phyloP scores from a whole-genome alignment of 2,888 invertebrate species.

The Choreutis nemorana region DNA sequence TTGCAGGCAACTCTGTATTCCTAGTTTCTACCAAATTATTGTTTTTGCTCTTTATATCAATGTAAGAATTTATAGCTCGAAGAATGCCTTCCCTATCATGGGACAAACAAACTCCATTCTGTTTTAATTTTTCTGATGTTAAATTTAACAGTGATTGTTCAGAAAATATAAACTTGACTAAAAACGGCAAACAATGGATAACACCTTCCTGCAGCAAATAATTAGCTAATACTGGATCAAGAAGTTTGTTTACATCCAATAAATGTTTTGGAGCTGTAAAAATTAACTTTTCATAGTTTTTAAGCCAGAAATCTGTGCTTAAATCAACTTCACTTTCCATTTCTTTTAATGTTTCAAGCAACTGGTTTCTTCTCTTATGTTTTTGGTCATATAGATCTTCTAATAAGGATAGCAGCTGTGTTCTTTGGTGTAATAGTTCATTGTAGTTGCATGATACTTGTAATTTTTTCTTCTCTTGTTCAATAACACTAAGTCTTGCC shows the following conservation, averaged over 20 bases:
- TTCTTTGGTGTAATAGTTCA: constrained; percentile 73
- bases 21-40: constrained; percentile 19
- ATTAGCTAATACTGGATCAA: constrained; percentile 74
- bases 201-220: constrained; percentile 75
- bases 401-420: constrained; percentile 71
- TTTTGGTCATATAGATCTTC: constrained; percentile 75
- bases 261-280: constrained; percentile 77
- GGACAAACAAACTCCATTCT: constrained; percentile 63
- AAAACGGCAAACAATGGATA: constrained; percentile 78
- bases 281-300: constrained; percentile 84
- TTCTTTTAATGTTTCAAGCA: constrained; percentile 72
- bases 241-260: constrained; percentile 64
- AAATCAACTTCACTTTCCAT: constrained; percentile 70
- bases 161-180: constrained; percentile 68
- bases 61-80: constrained; percentile 69
- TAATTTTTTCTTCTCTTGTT: constrained; percentile 74
- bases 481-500: constrained; percentile 74
- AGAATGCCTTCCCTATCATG: constrained; percentile 69
- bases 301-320: constrained; percentile 74
- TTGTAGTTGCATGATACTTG: constrained; percentile 74
- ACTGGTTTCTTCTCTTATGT: constrained; percentile 69
- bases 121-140: constrained; percentile 61
- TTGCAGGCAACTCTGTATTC: constrained; percentile 21
- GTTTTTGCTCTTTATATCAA: constrained; percentile 37
- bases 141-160: constrained; percentile 59